These are phyloP conservation scores for Oncorhynchus gorbuscha DNA, from an alignment of 2,113 vertebrate genomes.

Conservation along the genomic window DNA sequence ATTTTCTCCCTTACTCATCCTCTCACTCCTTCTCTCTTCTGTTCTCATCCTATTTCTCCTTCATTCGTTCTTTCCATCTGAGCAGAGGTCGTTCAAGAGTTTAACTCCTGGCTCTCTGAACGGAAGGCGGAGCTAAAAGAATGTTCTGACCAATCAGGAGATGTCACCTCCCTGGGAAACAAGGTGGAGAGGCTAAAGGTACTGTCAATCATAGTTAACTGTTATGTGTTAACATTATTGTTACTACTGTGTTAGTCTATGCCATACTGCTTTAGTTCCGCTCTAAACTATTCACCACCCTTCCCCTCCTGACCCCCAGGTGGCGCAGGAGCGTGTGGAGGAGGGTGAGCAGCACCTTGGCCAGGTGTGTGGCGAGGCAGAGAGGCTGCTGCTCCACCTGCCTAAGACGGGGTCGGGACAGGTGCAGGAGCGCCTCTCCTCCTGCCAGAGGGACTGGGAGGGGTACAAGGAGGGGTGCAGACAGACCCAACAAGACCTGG, in stretches of 20 bases:
- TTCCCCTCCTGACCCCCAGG: conserved; percentile 61
- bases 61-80: not conserved
- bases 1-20: conserved; percentile 23
- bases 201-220: conserved; percentile 21
- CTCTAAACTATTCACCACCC: not conserved
- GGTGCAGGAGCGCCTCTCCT: conserved; percentile 82
- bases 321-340: conserved; percentile 68
- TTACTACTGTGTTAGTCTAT: too few species aligned
- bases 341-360: conserved; percentile 81
- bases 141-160: conserved; percentile 80
- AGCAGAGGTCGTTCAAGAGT: conserved; percentile 84
- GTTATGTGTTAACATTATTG: not conserved
- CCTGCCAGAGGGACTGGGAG: conserved; percentile 82
- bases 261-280: too few species aligned
- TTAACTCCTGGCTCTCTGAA: conserved; percentile 83
- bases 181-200: conserved; percentile 88
- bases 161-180: conserved; percentile 74
- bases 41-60: conserved; percentile 16
- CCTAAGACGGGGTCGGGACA: conserved; percentile 76
- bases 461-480: conserved; percentile 79
- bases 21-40: conserved; percentile 10
- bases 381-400: conserved; percentile 80
- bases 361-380: conserved; percentile 79
- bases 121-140: conserved; percentile 78
- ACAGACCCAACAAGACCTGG: conserved; percentile 78